Evolutionary conservation across 23 tunicate genomes (phyloP), one percentile per base, ranked within the genome.

Genomic region (Halocynthia aurantium): DNA sequence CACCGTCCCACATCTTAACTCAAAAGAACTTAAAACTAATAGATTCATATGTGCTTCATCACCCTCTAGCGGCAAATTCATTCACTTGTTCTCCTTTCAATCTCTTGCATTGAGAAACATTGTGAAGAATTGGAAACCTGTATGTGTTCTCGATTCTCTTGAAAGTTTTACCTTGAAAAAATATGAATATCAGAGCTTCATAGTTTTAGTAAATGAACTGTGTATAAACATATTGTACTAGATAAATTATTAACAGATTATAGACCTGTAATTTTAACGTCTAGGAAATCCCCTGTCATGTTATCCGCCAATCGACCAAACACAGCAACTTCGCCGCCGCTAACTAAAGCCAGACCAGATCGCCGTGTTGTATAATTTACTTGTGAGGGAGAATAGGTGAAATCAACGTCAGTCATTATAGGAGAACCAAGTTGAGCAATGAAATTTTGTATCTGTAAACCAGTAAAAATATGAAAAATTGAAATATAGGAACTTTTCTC

Each of bases 401-500:
- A 22, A 40, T 70, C 15, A 20, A 81, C 8, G 18, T 81, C 77
- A 19, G 71, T 55, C 77, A 81, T 61, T 6, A 71, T 51, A 13
- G 84, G 84, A 7, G 67, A 57, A 13, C 53, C 65, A 8, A 81
- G 58, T 22, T 21, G 49, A 8, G 71, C 44, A 22, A 81, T 52
- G 55, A 71, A 81, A 52, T 71, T 81, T 71, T 81, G 76, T 8
- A 81, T 81, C 84, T 81, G 78, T 66, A 18, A 22, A 72, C 12
- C n/a, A 50, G 13, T 50, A n/a, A 60, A 60, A 60, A 60, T 31
- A 31, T 31, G 44, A 4, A 31, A 0, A 31, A 31, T 31, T 31
- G 44, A 31, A 31, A 31, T 31, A 31, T 31, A 31, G 44, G 44
- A 31, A 13, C 17, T 58, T 58, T 58, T 4, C n/a, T 13, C n/a